A percentile compares a stretch with the other conserved stretches of the same genome.
These are phyloP conservation scores for Anarrhichthys ocellatus DNA, from an alignment of 2,113 vertebrate species.

Conservation along the genomic window DNA sequence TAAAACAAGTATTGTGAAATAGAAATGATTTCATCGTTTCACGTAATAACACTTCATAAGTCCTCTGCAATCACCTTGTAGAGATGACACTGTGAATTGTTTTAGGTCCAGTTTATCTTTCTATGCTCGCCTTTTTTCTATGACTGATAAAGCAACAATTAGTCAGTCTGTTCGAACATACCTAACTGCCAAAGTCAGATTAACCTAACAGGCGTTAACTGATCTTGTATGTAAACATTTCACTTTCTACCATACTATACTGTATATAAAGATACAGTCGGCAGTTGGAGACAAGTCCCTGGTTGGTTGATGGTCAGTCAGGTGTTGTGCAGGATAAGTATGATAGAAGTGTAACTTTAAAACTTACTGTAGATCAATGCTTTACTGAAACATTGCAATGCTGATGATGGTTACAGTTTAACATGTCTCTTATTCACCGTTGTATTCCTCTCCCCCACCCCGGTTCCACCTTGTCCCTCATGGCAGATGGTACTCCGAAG, in stretches of 20 bases:
- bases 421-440: constrained; percentile 9
- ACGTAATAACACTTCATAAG: neutral
- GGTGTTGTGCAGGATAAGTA: neutral
- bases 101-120: neutral
- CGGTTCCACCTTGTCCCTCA: neutral
- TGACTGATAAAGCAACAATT: neutral
- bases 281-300: neutral
- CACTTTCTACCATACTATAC: neutral
- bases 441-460: neutral
- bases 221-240: neutral
- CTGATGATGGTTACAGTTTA: neutral
- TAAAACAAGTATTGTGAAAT: neutral
- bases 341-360: too few species aligned
- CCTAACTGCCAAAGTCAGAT: neutral
- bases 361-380: too few species aligned
- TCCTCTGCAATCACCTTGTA: neutral
- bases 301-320: neutral
- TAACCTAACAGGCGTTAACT: neutral
- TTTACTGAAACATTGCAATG: neutral
- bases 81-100: constrained; percentile 6
- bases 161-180: neutral
- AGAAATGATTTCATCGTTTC: neutral
- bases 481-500: constrained; percentile 96
- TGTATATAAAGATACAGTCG: neutral
- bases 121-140: neutral